Conservation (phyloP, 92 coral and sea anemone genomes). For the Pocillopora grandis region DNA sequence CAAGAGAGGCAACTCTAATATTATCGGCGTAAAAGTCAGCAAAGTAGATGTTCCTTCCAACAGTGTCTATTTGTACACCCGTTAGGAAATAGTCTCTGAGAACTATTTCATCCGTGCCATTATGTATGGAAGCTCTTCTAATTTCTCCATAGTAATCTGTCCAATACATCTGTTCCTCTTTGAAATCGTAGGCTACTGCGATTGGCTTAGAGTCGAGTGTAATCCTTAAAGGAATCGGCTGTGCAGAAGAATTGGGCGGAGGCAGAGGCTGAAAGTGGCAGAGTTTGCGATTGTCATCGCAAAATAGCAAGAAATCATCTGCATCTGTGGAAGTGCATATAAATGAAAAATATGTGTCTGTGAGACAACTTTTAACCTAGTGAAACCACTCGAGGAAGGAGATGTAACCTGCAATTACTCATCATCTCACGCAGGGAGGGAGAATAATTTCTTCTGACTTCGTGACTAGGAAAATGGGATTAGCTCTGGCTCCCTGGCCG, state of each 20-base stretch:
- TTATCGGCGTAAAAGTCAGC: neutral
- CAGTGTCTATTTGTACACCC: slow-evolving; percentile 15
- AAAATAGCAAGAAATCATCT: slow-evolving; percentile 5
- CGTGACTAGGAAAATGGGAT: too few relatives aligned
- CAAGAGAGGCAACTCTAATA: slow-evolving; percentile 15
- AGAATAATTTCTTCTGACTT: too few relatives aligned
- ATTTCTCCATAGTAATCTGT: slow-evolving; percentile 17
- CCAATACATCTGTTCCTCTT: slow-evolving; percentile 54
- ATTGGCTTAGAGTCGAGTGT: neutral
- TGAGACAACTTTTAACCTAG: too few relatives aligned
- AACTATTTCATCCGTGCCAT: slow-evolving; percentile 1
- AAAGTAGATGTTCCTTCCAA: slow-evolving; percentile 30
- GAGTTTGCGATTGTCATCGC: slow-evolving; percentile 10
- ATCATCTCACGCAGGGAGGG: too few relatives aligned
- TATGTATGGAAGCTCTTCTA: slow-evolving; percentile 35
- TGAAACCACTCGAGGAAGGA: too few relatives aligned
- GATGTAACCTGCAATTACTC: too few relatives aligned
- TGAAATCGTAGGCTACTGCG: slow-evolving; percentile 53
- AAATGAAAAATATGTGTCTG: neutral
- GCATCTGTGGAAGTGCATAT: neutral
- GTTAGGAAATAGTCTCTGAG: neutral
- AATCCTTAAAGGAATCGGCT: neutral
- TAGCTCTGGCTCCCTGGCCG: too few relatives aligned
- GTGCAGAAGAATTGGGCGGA: neutral
- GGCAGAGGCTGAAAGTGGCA: slow-evolving; percentile 21